phyloP scores from a whole-genome alignment of 2,888 invertebrate genomes.

The Thecocarcelia acutangulata region DNA sequence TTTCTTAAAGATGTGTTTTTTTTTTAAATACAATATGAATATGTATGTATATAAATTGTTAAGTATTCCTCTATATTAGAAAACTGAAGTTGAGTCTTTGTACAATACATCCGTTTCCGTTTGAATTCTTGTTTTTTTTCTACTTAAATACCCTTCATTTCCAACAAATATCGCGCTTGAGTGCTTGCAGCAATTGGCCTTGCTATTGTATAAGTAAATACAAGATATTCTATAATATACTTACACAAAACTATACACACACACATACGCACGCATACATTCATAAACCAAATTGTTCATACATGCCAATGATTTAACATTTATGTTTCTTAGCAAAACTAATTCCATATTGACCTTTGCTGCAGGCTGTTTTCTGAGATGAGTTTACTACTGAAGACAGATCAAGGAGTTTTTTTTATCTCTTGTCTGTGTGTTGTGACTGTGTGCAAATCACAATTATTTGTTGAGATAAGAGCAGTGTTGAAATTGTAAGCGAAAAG shows the following conservation, averaged over 20 bases:
- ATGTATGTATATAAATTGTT: too few species aligned
- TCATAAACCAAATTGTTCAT: background rate
- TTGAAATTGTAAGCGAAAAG: background rate
- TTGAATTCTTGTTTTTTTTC: background rate
- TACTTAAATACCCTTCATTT: slow-evolving; percentile 43
- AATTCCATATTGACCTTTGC: slow-evolving; percentile 57
- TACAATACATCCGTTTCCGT: too few species aligned
- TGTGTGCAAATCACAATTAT: slow-evolving; percentile 37
- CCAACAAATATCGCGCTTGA: slow-evolving; percentile 67
- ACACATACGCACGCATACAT: background rate
- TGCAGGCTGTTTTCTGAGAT: slow-evolving; percentile 17
- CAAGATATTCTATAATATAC: background rate
- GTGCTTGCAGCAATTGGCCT: slow-evolving; percentile 63
- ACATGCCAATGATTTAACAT: slow-evolving; percentile 37
- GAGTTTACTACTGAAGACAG: slow-evolving; percentile 10
- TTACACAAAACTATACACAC: too few species aligned
- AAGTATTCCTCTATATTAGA: background rate
- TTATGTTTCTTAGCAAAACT: slow-evolving; percentile 28
- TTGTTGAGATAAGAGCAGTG: slow-evolving; percentile 35
- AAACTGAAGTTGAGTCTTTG: too few species aligned
- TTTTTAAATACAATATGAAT: too few species aligned
- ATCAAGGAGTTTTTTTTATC: slow-evolving; percentile 14
- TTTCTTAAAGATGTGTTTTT: too few species aligned
- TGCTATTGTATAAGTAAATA: slow-evolving; percentile 36
- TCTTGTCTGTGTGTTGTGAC: background rate